phyloP scores from a whole-genome alignment of 2,113 vertebrate species.

The Anoplopoma fimbria region DNA sequence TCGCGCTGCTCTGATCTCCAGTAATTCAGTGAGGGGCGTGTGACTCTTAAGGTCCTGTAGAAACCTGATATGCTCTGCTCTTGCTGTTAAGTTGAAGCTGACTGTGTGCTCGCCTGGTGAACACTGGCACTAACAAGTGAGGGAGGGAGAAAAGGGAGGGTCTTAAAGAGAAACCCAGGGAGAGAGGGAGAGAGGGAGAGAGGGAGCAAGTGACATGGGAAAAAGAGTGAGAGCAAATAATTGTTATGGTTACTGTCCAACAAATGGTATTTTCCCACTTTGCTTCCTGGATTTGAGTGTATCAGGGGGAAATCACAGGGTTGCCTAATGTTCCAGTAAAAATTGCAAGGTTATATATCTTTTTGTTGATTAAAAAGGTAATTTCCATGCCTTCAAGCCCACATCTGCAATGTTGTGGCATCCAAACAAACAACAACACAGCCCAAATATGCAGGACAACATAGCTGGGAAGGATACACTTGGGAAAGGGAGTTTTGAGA shows the following conservation, averaged over 20 bases:
- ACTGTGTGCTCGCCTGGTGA: slow-evolving; percentile 39
- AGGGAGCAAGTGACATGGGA: slow-evolving; percentile 1
- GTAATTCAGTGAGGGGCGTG: slow-evolving; percentile 1
- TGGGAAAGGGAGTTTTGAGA: background rate
- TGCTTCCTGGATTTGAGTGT: slow-evolving; percentile 10
- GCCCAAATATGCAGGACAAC: slow-evolving; percentile 26
- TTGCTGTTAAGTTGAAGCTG: slow-evolving; percentile 43
- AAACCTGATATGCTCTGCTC: slow-evolving; percentile 37
- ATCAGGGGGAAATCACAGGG: background rate
- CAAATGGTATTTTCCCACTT: background rate
- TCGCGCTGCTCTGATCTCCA: background rate
- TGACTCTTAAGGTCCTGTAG: background rate
- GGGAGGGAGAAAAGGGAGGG: slow-evolving; percentile 58
- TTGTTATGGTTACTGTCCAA: background rate
- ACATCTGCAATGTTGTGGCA: background rate
- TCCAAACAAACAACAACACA: slow-evolving; percentile 27
- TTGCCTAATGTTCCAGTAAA: background rate
- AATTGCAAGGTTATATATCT: background rate
- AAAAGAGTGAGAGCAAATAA: slow-evolving; percentile 31
- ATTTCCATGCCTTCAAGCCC: background rate
- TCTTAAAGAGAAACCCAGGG: slow-evolving; percentile 27
- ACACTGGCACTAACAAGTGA: slow-evolving; percentile 22
- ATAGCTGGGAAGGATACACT: background rate
- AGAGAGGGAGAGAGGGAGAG: slow-evolving; percentile 1
- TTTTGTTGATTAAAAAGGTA: background rate